Conservation (phyloP, 2,113 vertebrate species). For the Craseonycteris thonglongyai region DNA sequence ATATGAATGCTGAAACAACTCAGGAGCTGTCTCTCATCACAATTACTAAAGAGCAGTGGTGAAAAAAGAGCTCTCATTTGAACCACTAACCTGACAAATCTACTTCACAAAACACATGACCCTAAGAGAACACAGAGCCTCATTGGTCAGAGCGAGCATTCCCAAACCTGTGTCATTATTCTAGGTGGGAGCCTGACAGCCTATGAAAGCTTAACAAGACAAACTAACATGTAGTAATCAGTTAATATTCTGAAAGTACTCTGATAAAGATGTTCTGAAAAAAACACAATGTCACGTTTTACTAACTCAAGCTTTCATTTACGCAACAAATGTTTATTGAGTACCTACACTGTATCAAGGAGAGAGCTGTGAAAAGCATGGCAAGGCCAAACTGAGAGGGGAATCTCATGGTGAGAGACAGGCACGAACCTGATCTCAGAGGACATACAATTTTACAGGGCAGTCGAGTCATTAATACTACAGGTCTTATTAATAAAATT, state of each 20-base stretch:
- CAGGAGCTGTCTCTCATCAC: slow-evolving; percentile 30
- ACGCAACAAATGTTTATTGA: not conserved
- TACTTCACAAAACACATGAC: slow-evolving; percentile 53
- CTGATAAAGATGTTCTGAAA: not conserved
- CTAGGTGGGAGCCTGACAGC: not conserved
- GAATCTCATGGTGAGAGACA: not conserved
- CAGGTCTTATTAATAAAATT: not conserved
- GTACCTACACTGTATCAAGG: not conserved
- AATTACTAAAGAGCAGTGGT: slow-evolving; percentile 33
- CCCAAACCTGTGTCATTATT: not conserved
- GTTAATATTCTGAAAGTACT: slow-evolving; percentile 10
- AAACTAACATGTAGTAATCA: slow-evolving; percentile 33
- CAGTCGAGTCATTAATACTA: not conserved
- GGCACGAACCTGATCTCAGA: not conserved
- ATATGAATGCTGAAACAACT: not conserved
- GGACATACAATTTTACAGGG: not conserved
- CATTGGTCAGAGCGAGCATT: not conserved
- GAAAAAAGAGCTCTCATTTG: not conserved
- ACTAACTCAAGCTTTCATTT: not conserved
- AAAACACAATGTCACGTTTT: not conserved
- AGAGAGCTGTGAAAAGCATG: not conserved
- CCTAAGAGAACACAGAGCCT: not conserved
- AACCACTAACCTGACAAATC: slow-evolving; percentile 48
- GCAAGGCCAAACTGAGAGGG: not conserved
- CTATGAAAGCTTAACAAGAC: slow-evolving; percentile 19